Conservation (phyloP, 2,797 vertebrate genomes). For the Naso thynnoides region DNA sequence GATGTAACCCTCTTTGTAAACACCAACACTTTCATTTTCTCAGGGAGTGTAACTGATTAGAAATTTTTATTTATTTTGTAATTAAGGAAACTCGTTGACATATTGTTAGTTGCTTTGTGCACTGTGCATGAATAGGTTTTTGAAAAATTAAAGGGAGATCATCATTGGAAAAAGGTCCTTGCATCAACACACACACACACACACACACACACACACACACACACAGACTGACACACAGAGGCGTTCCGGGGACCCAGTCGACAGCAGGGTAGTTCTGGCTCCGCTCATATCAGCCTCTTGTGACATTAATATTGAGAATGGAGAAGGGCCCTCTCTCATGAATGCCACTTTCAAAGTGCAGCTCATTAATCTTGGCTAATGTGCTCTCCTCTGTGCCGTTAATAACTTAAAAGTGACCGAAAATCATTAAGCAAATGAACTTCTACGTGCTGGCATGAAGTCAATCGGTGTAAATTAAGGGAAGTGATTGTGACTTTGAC, state of each 20-base stretch:
- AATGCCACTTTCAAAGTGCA: conserved; percentile 59
- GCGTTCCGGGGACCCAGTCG: conserved; percentile 8
- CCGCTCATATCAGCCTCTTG: conserved; percentile 46
- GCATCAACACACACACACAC: conserved; percentile 18
- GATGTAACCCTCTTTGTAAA: too few relatives aligned
- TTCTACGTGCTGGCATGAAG: conserved; percentile 37
- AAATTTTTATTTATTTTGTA: too few relatives aligned
- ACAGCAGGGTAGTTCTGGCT: conserved; percentile 15
- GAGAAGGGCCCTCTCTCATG: conserved; percentile 57
- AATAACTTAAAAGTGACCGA: conserved; percentile 79
- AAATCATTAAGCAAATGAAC: conserved; percentile 79
- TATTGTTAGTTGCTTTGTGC: too few relatives aligned
- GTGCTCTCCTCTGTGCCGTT: conserved; percentile 61
- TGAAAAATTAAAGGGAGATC: background rate
- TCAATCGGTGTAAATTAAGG: conserved; percentile 58
- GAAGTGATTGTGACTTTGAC: conserved; percentile 50
- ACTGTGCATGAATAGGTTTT: too few relatives aligned
- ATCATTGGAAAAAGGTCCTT: background rate
- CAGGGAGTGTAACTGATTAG: too few relatives aligned
- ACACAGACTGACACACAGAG: background rate
- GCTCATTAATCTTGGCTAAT: conserved; percentile 77
- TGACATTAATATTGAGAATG: conserved; percentile 74
- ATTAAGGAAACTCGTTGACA: too few relatives aligned
- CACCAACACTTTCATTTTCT: too few relatives aligned
- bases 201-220: background rate